These are phyloP conservation scores for Danaus melanippus DNA, from an alignment of 1,140 invertebrate genomes.

Conservation along the genomic window DNA sequence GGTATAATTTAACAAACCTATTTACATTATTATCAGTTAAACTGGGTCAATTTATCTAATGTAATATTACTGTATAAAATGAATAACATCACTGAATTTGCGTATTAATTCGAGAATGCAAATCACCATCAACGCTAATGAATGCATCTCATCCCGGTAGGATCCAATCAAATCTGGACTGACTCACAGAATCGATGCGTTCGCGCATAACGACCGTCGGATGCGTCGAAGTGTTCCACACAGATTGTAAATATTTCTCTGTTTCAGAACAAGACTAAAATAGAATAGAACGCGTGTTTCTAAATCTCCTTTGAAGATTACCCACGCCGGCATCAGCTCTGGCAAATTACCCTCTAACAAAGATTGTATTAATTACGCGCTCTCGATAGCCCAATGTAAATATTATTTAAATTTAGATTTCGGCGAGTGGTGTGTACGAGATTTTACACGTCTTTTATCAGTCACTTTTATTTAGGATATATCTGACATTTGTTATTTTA, in stretches of 20 bases:
- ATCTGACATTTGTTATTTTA: constrained; percentile 47
- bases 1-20: too few species aligned
- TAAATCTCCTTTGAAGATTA: constrained; percentile 72
- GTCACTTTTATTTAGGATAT: constrained; percentile 55
- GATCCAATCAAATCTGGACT: constrained; percentile 54
- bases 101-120: constrained; percentile 30
- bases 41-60: too few species aligned
- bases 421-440: constrained; percentile 42
- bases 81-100: constrained; percentile 26
- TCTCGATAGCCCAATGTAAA: constrained; percentile 67
- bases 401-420: constrained; percentile 66
- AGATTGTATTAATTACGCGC: constrained; percentile 71
- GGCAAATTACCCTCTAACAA: constrained; percentile 71
- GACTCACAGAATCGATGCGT: constrained; percentile 61
- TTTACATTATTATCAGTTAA: too few species aligned
- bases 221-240: constrained; percentile 68
- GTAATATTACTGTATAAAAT: neutral
- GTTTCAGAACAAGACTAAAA: constrained; percentile 68
- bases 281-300: constrained; percentile 70
- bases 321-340: constrained; percentile 70
- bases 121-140: constrained; percentile 47
- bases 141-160: constrained; percentile 35
- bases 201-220: constrained; percentile 63
- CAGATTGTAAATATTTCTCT: constrained; percentile 72
- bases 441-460: constrained; percentile 55